These are phyloP conservation scores for Pelusios castaneus DNA, from an alignment of 2,113 vertebrate species.

Conservation along the genomic window DNA sequence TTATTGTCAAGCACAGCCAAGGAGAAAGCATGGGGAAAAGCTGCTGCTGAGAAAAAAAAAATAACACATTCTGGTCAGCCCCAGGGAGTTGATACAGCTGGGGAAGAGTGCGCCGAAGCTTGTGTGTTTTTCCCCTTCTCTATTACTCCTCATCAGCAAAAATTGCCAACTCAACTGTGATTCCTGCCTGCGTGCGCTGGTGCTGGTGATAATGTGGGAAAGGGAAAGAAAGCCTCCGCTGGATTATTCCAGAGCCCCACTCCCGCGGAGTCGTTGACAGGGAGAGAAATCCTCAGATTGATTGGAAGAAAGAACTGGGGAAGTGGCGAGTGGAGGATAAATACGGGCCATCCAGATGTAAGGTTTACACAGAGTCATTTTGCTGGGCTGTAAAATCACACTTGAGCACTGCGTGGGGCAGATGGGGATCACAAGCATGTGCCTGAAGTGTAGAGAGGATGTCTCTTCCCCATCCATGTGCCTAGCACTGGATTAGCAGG, in stretches of 20 bases:
- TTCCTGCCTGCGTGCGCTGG: background rate
- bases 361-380: background rate
- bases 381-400: background rate
- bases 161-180: rapidly evolving
- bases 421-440: background rate
- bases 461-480: background rate
- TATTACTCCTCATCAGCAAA: background rate
- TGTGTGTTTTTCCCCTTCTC: background rate
- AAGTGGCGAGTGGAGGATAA: background rate
- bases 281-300: background rate
- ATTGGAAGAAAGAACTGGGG: background rate
- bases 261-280: background rate
- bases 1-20: background rate
- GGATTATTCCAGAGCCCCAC: background rate
- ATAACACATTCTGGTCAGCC: background rate
- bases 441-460: background rate
- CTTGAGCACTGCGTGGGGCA: background rate
- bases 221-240: rapidly evolving
- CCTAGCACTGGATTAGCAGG: background rate
- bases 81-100: background rate
- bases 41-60: background rate
- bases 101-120: background rate
- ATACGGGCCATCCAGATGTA: rapidly evolving
- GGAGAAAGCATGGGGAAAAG: background rate
- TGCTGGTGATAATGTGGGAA: background rate